A percentile compares a stretch with the other conserved stretches of the same genome.
phyloP scores from a whole-genome alignment of 2,113 vertebrate species.

The Heloderma charlesbogerti region DNA sequence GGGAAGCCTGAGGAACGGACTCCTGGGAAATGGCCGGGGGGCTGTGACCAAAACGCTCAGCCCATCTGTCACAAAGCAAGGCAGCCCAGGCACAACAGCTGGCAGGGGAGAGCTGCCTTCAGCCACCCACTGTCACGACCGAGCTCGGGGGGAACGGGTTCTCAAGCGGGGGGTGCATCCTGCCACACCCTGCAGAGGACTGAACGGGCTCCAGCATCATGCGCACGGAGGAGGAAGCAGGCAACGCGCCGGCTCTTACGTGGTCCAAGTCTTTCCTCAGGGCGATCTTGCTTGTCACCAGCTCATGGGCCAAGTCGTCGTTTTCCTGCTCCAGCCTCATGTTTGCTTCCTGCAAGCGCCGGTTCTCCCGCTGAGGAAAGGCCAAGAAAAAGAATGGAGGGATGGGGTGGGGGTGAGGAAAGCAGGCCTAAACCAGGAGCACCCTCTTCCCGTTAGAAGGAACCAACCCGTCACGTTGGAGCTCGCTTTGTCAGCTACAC shows the following conservation, averaged over 20 bases:
- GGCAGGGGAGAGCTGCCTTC: background rate
- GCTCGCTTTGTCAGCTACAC: background rate
- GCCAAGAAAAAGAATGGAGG: background rate
- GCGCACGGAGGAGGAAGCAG: background rate
- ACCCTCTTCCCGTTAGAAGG: too few relatives aligned
- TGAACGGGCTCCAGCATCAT: too few relatives aligned
- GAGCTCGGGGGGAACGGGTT: background rate
- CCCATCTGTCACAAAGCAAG: background rate
- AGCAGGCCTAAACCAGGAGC: background rate
- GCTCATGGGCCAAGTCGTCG: constrained; percentile 96
- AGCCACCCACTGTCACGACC: too few relatives aligned
- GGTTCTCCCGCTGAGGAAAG: constrained; percentile 88
- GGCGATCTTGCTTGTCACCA: constrained; percentile 99
- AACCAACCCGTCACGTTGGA: background rate
- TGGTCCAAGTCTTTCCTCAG: constrained; percentile 96
- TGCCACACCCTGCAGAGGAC: background rate
- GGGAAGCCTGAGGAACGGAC: background rate
- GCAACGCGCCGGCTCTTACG: constrained; percentile 76
- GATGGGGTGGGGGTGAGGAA: constrained; percentile 26
- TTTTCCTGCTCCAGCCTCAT: constrained; percentile 99
- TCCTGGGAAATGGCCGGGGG: background rate
- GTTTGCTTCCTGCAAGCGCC: constrained; percentile 96
- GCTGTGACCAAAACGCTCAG: background rate
- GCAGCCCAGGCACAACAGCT: background rate
- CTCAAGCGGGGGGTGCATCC: background rate